Base-by-base conservation (phyloP, 2,113 vertebrate species). In the Pluvianellus socialis region DNA sequence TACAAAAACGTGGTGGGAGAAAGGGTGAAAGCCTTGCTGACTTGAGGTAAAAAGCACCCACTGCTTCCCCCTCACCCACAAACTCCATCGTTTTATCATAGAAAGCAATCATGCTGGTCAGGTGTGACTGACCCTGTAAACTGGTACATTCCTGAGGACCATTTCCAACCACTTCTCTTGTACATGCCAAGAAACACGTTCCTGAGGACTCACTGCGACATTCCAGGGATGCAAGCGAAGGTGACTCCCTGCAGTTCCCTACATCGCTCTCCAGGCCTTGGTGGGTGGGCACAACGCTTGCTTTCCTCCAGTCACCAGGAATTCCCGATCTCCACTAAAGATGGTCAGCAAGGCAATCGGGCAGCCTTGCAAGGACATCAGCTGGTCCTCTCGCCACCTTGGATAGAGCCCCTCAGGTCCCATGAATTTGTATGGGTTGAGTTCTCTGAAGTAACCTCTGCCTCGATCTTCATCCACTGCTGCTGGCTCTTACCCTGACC, bases 111-210 rank as follows among this genome's bases (percentile, higher is more conserved):
- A 14, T 13, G 12, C 16, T 20, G 47, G 16, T 20, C 79, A 72
- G 52, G 33, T 33, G 16, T 35, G n/a, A 49, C 12, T 35, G 55
- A 55, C 38, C 40, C 9, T 20, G 21, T 7, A 32, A 79, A 65
- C 6, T 4, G 4, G 12, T 42, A 66, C 18, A 71, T 45, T 66
- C 8, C 27, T 2, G 15, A 0, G 4, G 40, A 88, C 8, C 4
- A 0, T 49, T 76, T 32, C 30, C 38, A 68, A 27, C 6, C 15
- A 16, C 20, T 66, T 45, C 32, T 73, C n/a, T 50, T 40, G 26
- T 4, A 12, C 5, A 8, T 33, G 24, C 24, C 40, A 50, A 79
- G 50, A 44, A 50, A 45, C 1, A 1, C 0, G 3, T 23, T 74
- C 45, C 40, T 55, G 50, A 86, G 55, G 18, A 49, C 6, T 40